Conservation (phyloP, 1,140 invertebrate genomes). For the Leptinotarsa defecta region DNA sequence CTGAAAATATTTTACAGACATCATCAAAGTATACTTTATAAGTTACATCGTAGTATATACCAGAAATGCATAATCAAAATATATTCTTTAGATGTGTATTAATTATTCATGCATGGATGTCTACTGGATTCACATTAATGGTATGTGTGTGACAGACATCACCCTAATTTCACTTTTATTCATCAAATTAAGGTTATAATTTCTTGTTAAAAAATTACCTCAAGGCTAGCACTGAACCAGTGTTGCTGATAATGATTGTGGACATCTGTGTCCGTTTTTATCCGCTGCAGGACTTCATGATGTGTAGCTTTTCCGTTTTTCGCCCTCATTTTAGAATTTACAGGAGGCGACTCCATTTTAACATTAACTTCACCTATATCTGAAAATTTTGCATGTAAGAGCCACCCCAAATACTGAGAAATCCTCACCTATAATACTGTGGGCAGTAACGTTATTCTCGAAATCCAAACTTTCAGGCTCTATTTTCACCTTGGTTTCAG, state of each 20-base stretch:
- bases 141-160: no score
- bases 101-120: no score
- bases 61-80: no score
- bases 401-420: neutral
- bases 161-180: no score
- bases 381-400: constrained; percentile 27
- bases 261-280: constrained; percentile 48
- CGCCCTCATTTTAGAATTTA: constrained; percentile 36
- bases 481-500: constrained; percentile 39
- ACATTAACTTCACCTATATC: constrained; percentile 46
- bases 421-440: constrained; percentile 53
- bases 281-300: constrained; percentile 53
- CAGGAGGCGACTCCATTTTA: constrained; percentile 32
- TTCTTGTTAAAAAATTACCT: constrained; percentile 35
- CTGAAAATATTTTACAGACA: no score
- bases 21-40: no score
- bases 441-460: constrained; percentile 46
- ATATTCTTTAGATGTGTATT: no score
- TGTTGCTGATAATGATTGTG: constrained; percentile 54
- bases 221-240: constrained; percentile 54
- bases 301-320: constrained; percentile 44
- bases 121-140: no score
- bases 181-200: no score
- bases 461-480: constrained; percentile 36
- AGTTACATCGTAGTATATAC: no score